Conservation (phyloP, 2,888 invertebrate genomes). For the Athetis lepigone region DNA sequence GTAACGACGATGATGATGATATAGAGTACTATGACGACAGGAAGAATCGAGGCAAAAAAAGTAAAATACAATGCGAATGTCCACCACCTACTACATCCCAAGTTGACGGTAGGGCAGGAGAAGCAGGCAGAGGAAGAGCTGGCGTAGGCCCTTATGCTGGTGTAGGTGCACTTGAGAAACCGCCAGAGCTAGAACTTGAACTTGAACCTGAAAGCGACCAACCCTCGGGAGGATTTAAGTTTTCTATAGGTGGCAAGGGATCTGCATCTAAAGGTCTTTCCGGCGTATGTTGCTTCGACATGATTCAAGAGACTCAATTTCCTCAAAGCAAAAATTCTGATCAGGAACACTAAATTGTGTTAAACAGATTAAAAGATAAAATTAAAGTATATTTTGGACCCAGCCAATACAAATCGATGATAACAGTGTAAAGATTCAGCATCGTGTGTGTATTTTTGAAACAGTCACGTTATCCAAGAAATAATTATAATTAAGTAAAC, state of each 20-base stretch:
- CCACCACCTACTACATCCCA: background rate
- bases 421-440: background rate
- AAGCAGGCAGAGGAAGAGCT: no score
- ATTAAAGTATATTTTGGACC: slow-evolving; percentile 1
- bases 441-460: slow-evolving; percentile 21
- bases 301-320: background rate
- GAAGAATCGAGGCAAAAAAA: background rate
- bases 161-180: no score
- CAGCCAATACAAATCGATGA: background rate
- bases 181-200: background rate
- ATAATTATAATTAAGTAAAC: slow-evolving; percentile 28
- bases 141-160: no score
- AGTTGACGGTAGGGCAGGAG: no score
- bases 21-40: no score
- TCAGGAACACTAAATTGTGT: background rate
- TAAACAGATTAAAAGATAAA: background rate
- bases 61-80: slow-evolving; percentile 3
- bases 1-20: background rate
- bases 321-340: background rate
- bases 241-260: background rate
- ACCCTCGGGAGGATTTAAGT: background rate
- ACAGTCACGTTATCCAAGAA: slow-evolving; percentile 1
- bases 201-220: background rate
- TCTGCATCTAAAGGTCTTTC: background rate
- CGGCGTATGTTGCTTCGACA: background rate